These are phyloP conservation scores for Muraenolepis orangiensis DNA, from an alignment of 2,797 vertebrate species.

Conservation along the genomic window DNA sequence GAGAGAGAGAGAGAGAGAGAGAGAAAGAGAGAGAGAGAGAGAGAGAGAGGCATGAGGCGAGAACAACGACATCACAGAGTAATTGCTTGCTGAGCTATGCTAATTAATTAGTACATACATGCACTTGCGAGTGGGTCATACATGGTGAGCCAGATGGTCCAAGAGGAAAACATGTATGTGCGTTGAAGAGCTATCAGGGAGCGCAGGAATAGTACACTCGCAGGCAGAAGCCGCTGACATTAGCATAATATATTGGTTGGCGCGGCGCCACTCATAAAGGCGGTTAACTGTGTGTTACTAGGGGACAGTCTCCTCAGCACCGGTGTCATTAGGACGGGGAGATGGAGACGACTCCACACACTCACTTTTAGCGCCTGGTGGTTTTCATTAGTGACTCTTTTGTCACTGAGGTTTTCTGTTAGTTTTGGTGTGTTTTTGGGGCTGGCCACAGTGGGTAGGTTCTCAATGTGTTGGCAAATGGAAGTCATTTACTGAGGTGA, in stretches of 20 bases:
- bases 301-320: constrained; percentile 51
- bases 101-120: constrained; percentile 78
- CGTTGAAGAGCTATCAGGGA: constrained; percentile 52
- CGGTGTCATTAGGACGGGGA: constrained; percentile 29
- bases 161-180: constrained; percentile 66
- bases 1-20: constrained; percentile 3
- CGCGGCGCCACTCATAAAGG: constrained; percentile 63
- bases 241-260: constrained; percentile 67
- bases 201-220: constrained; percentile 53
- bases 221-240: constrained; percentile 48
- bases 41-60: background rate
- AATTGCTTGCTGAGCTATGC: constrained; percentile 75
- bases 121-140: constrained; percentile 68
- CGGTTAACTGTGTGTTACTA: constrained; percentile 59
- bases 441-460: background rate
- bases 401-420: too few species aligned
- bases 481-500: background rate
- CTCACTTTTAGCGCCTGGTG: too few species aligned
- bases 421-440: background rate
- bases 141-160: constrained; percentile 65
- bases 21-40: constrained; percentile 9
- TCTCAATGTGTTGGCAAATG: background rate
- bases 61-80: constrained; percentile 56
- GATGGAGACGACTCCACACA: constrained; percentile 31
- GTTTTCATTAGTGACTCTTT: constrained; percentile 32